These are phyloP conservation scores for Netelia melanura DNA, from an alignment of 2,888 invertebrate genomes.

Conservation along the genomic window DNA sequence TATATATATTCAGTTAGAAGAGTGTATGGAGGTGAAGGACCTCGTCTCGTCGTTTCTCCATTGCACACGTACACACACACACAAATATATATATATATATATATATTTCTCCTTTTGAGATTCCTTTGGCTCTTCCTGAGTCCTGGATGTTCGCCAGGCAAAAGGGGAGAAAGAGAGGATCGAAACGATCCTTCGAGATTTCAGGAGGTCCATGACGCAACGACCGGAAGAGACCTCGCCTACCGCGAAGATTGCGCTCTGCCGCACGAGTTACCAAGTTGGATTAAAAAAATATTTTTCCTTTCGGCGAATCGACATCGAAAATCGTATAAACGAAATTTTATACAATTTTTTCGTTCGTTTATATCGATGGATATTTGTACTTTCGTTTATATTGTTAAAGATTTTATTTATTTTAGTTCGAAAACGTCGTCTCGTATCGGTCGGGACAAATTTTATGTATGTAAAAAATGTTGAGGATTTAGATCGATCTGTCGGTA, in stretches of 20 bases:
- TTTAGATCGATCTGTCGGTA: constrained; percentile 23
- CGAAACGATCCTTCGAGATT: constrained; percentile 56
- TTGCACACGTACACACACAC: background rate
- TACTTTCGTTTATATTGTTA: too few relatives aligned
- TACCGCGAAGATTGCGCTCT: constrained; percentile 50
- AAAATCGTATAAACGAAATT: background rate
- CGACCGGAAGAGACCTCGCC: constrained; percentile 62
- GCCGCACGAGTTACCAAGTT: constrained; percentile 51
- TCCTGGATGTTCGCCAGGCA: constrained; percentile 70
- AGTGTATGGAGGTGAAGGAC: constrained; percentile 61
- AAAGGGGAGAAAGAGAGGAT: background rate
- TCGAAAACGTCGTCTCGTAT: background rate
- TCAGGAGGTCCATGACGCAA: constrained; percentile 59
- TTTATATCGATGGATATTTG: too few relatives aligned
- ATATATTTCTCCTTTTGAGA: constrained; percentile 21
- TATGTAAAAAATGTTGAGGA: background rate
- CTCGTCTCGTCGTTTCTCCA: constrained; percentile 55
- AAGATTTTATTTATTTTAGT: background rate
- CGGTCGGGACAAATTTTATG: background rate
- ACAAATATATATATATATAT: constrained; percentile 17
- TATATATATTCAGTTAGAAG: background rate
- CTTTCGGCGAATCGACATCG: background rate
- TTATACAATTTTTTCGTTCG: background rate
- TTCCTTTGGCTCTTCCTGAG: constrained; percentile 31
- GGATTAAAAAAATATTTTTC: constrained; percentile 43